A percentile compares a stretch with the other conserved stretches of the same genome.
Conservation (phyloP, 1,140 invertebrate species). For the Streblospio benedicti region DNA sequence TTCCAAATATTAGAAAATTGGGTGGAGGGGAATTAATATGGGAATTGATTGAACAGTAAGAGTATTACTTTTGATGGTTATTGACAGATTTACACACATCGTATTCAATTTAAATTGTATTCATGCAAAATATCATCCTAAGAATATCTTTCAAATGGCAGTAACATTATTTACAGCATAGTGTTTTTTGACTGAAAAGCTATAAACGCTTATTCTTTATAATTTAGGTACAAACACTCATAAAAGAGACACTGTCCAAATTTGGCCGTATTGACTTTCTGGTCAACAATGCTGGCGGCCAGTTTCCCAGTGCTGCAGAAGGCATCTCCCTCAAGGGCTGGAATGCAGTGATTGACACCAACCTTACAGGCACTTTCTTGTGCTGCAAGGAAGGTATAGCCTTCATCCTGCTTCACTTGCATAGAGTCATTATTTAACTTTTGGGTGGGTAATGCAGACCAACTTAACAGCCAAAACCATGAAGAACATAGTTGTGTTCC, state of each 20-base stretch:
- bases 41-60: too few species aligned
- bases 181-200: constrained; percentile 10
- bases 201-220: too few species aligned
- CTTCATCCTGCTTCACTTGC: neutral
- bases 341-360: constrained; percentile 54
- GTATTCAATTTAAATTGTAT: neutral
- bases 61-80: constrained; percentile 14
- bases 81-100: neutral
- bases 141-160: neutral
- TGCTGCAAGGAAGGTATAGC: constrained; percentile 48
- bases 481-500: too few species aligned
- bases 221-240: constrained; percentile 40
- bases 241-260: constrained; percentile 35
- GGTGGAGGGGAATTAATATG: too few species aligned
- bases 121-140: neutral
- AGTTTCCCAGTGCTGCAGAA: constrained; percentile 44
- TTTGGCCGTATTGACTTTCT: constrained; percentile 49
- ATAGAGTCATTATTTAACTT: too few species aligned
- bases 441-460: too few species aligned
- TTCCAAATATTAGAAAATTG: neutral
- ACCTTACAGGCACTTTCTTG: constrained; percentile 51
- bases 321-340: constrained; percentile 49
- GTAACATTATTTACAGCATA: neutral
- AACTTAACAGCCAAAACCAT: too few species aligned
- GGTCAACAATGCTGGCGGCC: constrained; percentile 54